These are phyloP conservation scores for Lepidocolaptes lacrymiger DNA, from an alignment of 2,797 vertebrate species.

Conservation along the genomic window DNA sequence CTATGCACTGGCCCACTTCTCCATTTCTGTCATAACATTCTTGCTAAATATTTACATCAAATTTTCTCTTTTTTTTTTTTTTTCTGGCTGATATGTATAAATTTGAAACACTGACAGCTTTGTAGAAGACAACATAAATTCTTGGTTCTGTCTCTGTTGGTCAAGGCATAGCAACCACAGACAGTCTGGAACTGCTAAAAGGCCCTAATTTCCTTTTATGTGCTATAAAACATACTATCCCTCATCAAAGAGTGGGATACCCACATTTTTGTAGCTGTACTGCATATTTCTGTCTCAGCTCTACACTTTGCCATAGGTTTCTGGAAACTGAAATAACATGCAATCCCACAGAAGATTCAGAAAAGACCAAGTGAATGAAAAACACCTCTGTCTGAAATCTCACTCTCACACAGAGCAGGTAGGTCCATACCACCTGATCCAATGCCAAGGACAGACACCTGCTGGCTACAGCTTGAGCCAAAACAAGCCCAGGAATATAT, in stretches of 20 bases:
- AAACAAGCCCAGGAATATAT: neutral
- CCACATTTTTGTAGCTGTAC: neutral
- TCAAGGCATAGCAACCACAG: neutral
- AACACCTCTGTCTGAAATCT: neutral
- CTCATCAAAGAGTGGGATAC: neutral
- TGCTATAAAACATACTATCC: neutral
- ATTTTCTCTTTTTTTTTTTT: neutral
- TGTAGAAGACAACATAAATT: neutral
- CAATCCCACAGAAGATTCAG: neutral
- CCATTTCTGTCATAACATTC: neutral
- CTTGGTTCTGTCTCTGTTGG: neutral
- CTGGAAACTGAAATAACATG: neutral
- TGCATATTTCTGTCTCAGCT: neutral
- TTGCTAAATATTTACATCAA: neutral
- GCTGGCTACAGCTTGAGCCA: neutral
- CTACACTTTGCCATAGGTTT: neutral
- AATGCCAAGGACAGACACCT: neutral
- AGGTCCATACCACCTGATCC: neutral
- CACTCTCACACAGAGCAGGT: neutral
- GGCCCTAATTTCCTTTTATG: neutral
- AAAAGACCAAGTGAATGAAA: neutral
- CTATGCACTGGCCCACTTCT: neutral
- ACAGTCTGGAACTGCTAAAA: neutral
- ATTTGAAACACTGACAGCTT: neutral
- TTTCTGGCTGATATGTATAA: neutral